A percentile compares a stretch with the other conserved stretches of the same genome.
Evolutionary conservation across 2,888 invertebrate species (phyloP).

Genomic region (Congeria kusceri): DNA sequence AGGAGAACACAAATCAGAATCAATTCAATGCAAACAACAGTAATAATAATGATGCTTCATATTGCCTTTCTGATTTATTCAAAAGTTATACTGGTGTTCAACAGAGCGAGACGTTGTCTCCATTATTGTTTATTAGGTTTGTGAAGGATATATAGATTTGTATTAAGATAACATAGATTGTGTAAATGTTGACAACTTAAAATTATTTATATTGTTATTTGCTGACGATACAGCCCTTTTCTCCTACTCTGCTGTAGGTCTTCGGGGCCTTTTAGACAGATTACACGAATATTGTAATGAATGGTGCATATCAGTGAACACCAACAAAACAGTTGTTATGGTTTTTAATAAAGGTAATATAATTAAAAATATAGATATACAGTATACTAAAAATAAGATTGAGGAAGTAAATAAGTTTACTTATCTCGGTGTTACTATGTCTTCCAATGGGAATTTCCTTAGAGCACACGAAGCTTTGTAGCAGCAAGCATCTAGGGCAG

Average conservation of each 20-base stretch:
- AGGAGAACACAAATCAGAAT: no score
- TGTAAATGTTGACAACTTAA: neutral
- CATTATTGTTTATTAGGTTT: slow-evolving; percentile 30
- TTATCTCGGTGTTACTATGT: slow-evolving; percentile 24
- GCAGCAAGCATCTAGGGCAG: slow-evolving; percentile 15
- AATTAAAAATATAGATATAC: neutral
- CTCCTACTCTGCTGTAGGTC: neutral
- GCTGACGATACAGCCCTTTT: slow-evolving; percentile 28
- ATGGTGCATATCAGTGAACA: slow-evolving; percentile 20
- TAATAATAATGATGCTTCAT: no score
- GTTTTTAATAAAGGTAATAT: slow-evolving; percentile 13
- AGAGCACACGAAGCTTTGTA: slow-evolving; percentile 6
- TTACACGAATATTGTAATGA: slow-evolving; percentile 12
- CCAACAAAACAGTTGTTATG: slow-evolving; percentile 16
- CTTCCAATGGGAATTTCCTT: slow-evolving; percentile 16
- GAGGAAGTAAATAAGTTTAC: slow-evolving; percentile 10
- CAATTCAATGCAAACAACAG: no score
- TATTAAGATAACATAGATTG: neutral
- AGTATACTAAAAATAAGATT: neutral
- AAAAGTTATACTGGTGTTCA: slow-evolving; percentile 37
- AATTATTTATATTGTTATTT: slow-evolving; percentile 23
- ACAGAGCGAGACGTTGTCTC: slow-evolving; percentile 32
- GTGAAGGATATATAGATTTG: slow-evolving; percentile 19
- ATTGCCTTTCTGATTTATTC: slow-evolving; percentile 5
- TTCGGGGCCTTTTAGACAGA: slow-evolving; percentile 12